Evolutionary conservation across 1,140 invertebrate species (phyloP), one percentile per base, ranked within the genome.

Genomic region (Drosophila malerkotliana): DNA sequence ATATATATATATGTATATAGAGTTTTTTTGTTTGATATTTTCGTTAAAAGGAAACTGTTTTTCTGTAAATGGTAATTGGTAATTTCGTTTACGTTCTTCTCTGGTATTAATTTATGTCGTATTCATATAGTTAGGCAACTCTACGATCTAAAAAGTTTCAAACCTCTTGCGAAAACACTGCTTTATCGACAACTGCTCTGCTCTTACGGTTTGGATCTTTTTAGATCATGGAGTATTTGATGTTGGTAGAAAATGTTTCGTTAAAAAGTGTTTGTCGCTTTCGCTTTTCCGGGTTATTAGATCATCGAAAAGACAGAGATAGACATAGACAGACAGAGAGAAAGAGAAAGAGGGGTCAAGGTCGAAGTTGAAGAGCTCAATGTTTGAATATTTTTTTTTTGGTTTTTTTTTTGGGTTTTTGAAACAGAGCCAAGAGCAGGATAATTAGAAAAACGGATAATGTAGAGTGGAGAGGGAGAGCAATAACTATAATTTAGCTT

Each of bases 191-290:
- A 41, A 41, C 10, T 41, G 10, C 10, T 12, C 12, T 4, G 26
- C 26, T 5, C 34, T 37, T 2, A 37, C 12, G 10, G 4, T n/a
- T 15, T 44, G 41, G 14, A 44, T 15, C 10, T 44, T 44, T 44
- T 18, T 5, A 44, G 41, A 7, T 14, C 14, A 0, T 44, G 41
- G n/a, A 44, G 14, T 44, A 44, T 44, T 18, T 44, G 8, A 18
- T 37, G 34, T 37, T 14, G 15, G 80, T 84, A 84, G 76, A 84
- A 84, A 84, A 84, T 77, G 55, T 84, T 84, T 68, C 77, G 48
- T 77, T 79, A 59, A 77, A 84, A 77, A 77, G 66, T 79, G 76
- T 74, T 64, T 18, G 48, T 55, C 45, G 48, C 66, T 18, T 55
- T 55, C 45, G 48, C 66, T 47, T 54, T 28, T 68, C 54, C 66